Evolutionary conservation across 2,113 vertebrate genomes (phyloP).

Genomic region (Neodon shergylaensis): DNA sequence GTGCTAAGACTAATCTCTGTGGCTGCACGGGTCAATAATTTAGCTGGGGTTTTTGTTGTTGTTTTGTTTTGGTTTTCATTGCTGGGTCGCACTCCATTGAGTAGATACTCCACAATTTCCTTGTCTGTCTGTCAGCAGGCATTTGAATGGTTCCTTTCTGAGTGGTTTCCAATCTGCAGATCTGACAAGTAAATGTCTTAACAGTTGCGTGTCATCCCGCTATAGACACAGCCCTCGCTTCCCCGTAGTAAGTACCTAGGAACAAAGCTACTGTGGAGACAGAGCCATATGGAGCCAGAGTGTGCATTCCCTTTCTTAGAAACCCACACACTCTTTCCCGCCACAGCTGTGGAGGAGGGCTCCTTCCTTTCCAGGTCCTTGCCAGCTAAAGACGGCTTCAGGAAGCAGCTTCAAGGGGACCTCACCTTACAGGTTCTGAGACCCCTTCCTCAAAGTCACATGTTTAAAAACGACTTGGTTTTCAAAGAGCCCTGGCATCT

Average conservation of each 20-base stretch:
- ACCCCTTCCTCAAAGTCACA: neutral
- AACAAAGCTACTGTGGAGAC: neutral
- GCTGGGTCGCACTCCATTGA: neutral
- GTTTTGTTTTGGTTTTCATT: neutral
- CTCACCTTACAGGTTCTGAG: neutral
- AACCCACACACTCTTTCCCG: neutral
- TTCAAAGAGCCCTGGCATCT: neutral
- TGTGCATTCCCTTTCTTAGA: constrained; percentile 14
- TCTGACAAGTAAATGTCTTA: neutral
- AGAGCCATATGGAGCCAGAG: constrained; percentile 3
- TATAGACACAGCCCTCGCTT: neutral
- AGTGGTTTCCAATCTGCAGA: neutral
- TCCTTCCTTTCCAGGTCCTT: neutral
- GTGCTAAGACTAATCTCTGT: neutral
- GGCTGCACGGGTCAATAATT: neutral
- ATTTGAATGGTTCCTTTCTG: neutral
- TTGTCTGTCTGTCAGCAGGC: neutral
- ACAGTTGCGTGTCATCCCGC: neutral
- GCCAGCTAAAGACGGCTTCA: neutral
- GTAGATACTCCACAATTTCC: neutral
- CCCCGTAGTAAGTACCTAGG: neutral
- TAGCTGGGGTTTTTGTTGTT: neutral
- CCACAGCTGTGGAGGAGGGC: neutral
- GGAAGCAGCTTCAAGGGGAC: neutral
- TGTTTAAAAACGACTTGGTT: constrained; percentile 6